These are phyloP conservation scores for Disparrhopalites patrizii DNA, from an alignment of 2,888 invertebrate species.

Conservation along the genomic window DNA sequence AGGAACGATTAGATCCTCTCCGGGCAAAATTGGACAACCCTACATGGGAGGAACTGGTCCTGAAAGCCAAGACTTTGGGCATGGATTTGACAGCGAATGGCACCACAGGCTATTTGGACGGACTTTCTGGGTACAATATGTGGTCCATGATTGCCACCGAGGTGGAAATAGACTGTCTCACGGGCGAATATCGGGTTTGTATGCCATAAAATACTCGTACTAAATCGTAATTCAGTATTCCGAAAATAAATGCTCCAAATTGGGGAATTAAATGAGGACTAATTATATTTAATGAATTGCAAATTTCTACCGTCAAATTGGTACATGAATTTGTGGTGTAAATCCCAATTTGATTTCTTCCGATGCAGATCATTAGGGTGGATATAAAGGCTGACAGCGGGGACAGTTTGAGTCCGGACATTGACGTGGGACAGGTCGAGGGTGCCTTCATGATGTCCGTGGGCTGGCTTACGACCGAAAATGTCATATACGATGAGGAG, in stretches of 20 bases:
- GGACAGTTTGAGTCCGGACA: conserved; percentile 48
- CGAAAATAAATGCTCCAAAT: no score
- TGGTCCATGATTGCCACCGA: conserved; percentile 65
- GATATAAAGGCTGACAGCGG: conserved; percentile 49
- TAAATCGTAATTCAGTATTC: no score
- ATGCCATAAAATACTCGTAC: neutral
- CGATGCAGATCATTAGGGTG: conserved; percentile 44
- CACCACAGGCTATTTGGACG: conserved; percentile 40
- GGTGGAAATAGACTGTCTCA: conserved; percentile 58
- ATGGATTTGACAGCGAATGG: conserved; percentile 58
- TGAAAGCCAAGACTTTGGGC: conserved; percentile 36
- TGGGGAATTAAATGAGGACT: no score
- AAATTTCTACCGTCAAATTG: neutral
- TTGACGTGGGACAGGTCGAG: conserved; percentile 54
- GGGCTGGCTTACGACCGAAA: conserved; percentile 52
- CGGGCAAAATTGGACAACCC: conserved; percentile 49
- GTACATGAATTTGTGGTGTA: neutral
- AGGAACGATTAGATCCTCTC: conserved; percentile 50
- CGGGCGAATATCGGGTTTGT: conserved; percentile 23
- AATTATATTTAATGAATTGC: neutral
- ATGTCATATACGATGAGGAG: conserved; percentile 51
- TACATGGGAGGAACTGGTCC: conserved; percentile 51
- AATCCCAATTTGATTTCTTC: no score
- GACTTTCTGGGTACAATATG: conserved; percentile 60
- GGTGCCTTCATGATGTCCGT: conserved; percentile 54